Percentiles rank a stretch among this genome's conserved stretches.
Conservation (phyloP, 1,140 invertebrate genomes). For the Leptinotarsa texana region DNA sequence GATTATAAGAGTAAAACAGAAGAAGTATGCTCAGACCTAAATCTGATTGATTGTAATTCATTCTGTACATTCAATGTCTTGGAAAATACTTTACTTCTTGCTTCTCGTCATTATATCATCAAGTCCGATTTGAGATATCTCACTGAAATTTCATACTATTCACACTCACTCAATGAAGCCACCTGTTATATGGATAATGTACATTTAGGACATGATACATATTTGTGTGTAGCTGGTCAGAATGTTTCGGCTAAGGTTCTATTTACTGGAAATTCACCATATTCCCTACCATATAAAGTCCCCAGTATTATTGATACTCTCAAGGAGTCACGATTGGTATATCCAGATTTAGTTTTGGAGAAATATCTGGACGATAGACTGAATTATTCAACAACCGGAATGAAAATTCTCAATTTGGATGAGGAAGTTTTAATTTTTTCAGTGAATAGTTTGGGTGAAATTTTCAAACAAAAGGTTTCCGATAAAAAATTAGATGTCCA, state of each 20-base stretch:
- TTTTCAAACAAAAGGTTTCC: constrained; percentile 25
- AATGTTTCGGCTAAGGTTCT: constrained; percentile 1
- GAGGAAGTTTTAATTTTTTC: constrained; percentile 10
- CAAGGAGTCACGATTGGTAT: not conserved
- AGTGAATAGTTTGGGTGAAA: constrained; percentile 21
- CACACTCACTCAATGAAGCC: constrained; percentile 4
- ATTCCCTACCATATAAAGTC: constrained; percentile 14
- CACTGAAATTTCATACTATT: constrained; percentile 9
- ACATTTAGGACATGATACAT: constrained; percentile 6
- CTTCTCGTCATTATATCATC: constrained; percentile 15
- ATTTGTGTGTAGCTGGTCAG: constrained; percentile 17
- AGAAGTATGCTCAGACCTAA: not conserved
- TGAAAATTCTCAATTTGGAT: constrained; percentile 21
- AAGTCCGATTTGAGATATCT: constrained; percentile 21
- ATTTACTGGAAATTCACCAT: constrained; percentile 19
- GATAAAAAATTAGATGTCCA: constrained; percentile 6
- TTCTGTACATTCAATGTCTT: constrained; percentile 14
- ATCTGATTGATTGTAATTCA: constrained; percentile 20
- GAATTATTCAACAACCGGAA: constrained; percentile 12
- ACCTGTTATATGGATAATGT: constrained; percentile 23
- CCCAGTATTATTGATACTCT: constrained; percentile 15
- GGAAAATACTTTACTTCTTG: constrained; percentile 11
- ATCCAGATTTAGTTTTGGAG: constrained; percentile 9
- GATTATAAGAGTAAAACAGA: not conserved
- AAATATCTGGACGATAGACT: constrained; percentile 6